phyloP scores from a whole-genome alignment of 1,140 invertebrate species.

The Bombus confusus region DNA sequence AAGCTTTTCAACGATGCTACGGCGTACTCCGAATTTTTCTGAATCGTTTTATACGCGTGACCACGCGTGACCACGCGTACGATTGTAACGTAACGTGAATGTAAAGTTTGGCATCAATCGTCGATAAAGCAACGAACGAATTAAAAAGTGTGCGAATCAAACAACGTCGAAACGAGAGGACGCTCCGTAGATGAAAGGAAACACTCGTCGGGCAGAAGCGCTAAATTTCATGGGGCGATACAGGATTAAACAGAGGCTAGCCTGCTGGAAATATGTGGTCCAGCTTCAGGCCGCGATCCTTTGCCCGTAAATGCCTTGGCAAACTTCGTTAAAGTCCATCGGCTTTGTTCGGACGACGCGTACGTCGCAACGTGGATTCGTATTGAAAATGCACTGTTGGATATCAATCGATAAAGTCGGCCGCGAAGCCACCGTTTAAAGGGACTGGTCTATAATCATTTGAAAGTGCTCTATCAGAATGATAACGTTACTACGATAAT shows the following conservation, averaged over 20 bases:
- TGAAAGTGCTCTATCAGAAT: conserved; percentile 13
- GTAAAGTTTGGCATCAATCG: no score
- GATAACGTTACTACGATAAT: conserved; percentile 29
- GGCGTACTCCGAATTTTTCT: no score
- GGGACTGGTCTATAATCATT: conserved; percentile 12
- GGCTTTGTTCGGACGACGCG: conserved; percentile 25
- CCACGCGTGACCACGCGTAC: no score
- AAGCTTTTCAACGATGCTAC: no score
- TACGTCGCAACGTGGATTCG: conserved; percentile 17
- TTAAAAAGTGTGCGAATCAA: background rate
- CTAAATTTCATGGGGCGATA: no score
- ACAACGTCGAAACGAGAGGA: background rate
- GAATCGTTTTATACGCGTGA: no score
- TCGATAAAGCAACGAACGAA: background rate
- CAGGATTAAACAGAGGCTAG: no score
- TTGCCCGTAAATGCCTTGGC: conserved; percentile 38
- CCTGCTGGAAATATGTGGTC: no score
- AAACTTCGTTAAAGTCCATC: conserved; percentile 54
- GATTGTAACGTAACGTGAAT: no score
- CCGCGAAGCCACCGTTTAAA: conserved; percentile 12
- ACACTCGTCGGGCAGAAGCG: no score
- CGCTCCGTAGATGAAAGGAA: no score
- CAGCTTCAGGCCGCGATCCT: background rate
- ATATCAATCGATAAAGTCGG: conserved; percentile 19
- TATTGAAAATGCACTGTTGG: conserved; percentile 35